Evolutionary conservation across 2,888 invertebrate species (phyloP), one percentile per base, ranked within the genome.

Genomic region (Calliphora vomitoria): DNA sequence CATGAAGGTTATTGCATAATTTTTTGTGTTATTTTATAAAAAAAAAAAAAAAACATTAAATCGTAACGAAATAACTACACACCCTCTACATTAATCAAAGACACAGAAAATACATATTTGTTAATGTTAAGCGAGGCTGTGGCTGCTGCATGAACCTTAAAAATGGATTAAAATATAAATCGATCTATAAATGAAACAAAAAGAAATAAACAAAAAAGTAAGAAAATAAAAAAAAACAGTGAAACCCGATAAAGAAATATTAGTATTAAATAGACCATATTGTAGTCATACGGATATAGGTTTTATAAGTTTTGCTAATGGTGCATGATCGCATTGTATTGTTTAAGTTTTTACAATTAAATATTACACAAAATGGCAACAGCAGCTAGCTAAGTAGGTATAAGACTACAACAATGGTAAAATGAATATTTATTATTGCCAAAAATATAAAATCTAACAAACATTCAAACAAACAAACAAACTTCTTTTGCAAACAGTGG

Each of bases 1-100:
- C 81, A 47, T 69, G 74, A 87, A 87, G 84, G 84, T 82, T 87
- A 50, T 74, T 74, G 82, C 78, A 87, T 79, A 84, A 85, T 60
- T 53, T 50, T 69, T 47, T 69, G 15, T 55, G 15, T 1, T 53
- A 38, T 8, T 31, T 25, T 4, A 13, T 60, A 69, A 25, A 8
- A 18, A 64, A 74, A 69, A 25, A 8, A 18, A 64, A 74, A 4
- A 31, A 74, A 68, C 66, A 35, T 50, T 53, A 25, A 64, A 72
- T 47, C n/a, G 35, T 41, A 72, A 64, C 18, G 31, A 72, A 66
- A 72, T 38, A 58, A 47, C 13, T 41, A 72, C 85, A 85, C 85
- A 80, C 85, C 85, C 85, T 80, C 60, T 55, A 20, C 6, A 31
- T 55, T 62, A 55, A 60, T 13, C 31, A 44, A 69, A 78, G 35